A percentile compares a stretch with the other conserved stretches of the same genome.
Conservation (phyloP, 2,797 vertebrate species). For the Sitta carolinensis region DNA sequence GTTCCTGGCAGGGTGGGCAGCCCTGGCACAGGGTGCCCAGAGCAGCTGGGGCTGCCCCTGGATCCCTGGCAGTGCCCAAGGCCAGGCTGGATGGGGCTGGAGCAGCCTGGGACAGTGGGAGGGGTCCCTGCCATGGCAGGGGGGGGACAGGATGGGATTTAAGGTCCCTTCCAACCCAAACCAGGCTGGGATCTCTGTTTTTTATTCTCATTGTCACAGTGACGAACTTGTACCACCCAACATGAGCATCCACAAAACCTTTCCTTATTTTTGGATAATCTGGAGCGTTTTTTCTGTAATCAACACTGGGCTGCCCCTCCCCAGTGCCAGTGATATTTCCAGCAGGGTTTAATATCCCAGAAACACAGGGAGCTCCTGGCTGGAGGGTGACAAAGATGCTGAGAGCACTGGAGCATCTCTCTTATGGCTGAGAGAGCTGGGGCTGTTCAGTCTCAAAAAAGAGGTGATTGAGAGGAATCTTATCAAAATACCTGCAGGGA, state of each 20-base stretch:
- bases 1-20: neutral
- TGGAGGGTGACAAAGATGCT: too few relatives aligned
- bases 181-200: neutral
- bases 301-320: neutral
- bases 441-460: neutral
- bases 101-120: neutral
- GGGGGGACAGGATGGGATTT: fast-evolving
- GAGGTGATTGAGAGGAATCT: neutral
- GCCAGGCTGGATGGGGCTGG: neutral
- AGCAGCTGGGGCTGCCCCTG: neutral
- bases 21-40: neutral
- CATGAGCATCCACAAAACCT: neutral
- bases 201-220: neutral
- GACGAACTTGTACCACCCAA: neutral
- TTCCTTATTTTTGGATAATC: neutral
- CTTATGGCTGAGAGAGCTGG: neutral
- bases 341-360: neutral
- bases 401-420: neutral
- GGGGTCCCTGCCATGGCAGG: neutral
- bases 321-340: neutral
- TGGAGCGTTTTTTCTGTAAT: neutral
- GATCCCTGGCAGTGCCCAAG: neutral
- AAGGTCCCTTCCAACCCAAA: neutral
- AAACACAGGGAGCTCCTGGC: neutral
- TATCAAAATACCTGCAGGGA: neutral